phyloP scores from a whole-genome alignment of 2,888 invertebrate species.

The Ennomos erosarius region DNA sequence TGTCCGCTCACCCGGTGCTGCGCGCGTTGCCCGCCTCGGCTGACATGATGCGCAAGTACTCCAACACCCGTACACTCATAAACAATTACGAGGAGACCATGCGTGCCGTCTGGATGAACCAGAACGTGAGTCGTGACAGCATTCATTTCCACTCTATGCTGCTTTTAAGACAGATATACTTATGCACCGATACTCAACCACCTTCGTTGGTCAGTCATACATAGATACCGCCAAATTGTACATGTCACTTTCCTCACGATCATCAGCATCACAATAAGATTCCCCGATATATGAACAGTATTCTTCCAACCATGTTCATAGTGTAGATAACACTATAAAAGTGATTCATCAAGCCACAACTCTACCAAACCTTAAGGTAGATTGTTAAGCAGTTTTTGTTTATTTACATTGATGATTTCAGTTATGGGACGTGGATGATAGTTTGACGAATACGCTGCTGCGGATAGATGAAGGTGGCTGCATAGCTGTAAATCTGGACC shows the following conservation, averaged over 20 bases:
- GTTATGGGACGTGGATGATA: slow-evolving; percentile 88
- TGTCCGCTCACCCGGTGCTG: slow-evolving; percentile 90
- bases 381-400: no score
- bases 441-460: slow-evolving; percentile 86
- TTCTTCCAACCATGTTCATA: no score
- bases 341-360: no score
- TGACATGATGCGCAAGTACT: slow-evolving; percentile 91
- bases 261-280: no score
- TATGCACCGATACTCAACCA: no score
- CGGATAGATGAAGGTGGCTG: slow-evolving; percentile 87
- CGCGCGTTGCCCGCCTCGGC: slow-evolving; percentile 89
- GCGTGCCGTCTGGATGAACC: slow-evolving; percentile 93
- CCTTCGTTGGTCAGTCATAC: no score
- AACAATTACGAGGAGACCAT: slow-evolving; percentile 92
- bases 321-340: no score
- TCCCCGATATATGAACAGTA: no score
- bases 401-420: slow-evolving; percentile 44
- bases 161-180: no score
- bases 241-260: no score
- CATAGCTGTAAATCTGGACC: slow-evolving; percentile 91
- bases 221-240: no score
- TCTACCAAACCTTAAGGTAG: no score
- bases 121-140: slow-evolving; percentile 87
- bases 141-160: background rate
- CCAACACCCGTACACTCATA: slow-evolving; percentile 89